Conservation (phyloP, 2,888 invertebrate species). For the Anorthoa munda region DNA sequence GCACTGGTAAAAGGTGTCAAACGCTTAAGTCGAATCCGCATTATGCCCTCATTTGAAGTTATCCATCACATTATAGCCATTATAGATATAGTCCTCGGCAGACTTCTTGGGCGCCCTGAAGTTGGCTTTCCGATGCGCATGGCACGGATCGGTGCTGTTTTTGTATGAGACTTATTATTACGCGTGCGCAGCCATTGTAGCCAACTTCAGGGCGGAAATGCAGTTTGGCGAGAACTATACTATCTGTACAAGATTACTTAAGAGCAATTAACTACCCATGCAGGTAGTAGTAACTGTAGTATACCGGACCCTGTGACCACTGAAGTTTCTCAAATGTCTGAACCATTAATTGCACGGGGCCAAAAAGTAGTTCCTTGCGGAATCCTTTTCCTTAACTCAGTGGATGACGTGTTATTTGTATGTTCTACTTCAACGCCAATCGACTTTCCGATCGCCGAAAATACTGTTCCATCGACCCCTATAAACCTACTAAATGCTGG, state of each 20-base stretch:
- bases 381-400: constrained; percentile 22
- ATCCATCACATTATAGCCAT: not conserved
- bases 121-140: too few species aligned
- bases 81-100: too few species aligned
- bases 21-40: not conserved
- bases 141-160: too few species aligned
- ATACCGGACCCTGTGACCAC: not conserved
- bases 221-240: not conserved
- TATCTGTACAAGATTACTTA: not conserved
- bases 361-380: constrained; percentile 31
- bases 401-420: constrained; percentile 30
- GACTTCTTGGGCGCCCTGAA: too few species aligned
- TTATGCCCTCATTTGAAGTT: not conserved
- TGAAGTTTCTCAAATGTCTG: not conserved
- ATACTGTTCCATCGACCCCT: constrained; percentile 24
- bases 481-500: constrained; percentile 12
- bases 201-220: too few species aligned
- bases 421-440: not conserved
- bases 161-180: too few species aligned
- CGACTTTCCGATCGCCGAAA: constrained; percentile 18
- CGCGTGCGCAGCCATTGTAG: too few species aligned
- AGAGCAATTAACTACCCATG: not conserved
- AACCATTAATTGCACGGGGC: not conserved
- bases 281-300: not conserved
- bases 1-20: not conserved